phyloP scores from a whole-genome alignment of 1,140 invertebrate genomes.

The Magallana gigas region DNA sequence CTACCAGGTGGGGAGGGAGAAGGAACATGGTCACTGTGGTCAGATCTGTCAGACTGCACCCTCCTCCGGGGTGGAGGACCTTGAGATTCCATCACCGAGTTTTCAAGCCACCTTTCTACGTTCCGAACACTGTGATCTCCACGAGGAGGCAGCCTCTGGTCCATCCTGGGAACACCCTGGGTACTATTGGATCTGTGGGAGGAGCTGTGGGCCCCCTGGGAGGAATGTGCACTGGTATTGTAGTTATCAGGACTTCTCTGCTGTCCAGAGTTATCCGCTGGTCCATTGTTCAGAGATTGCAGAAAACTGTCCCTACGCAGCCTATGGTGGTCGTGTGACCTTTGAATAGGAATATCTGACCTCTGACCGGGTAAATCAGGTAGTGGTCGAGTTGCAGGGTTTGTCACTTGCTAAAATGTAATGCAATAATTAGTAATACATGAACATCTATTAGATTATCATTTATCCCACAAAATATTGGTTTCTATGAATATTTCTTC shows the following conservation, averaged over 20 bases:
- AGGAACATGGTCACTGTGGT: conserved; percentile 51
- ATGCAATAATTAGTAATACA: not conserved
- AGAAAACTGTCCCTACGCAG: conserved; percentile 73
- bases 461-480: too few species aligned
- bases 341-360: conserved; percentile 53
- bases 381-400: conserved; percentile 55
- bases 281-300: conserved; percentile 66
- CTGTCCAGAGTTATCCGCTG: conserved; percentile 33
- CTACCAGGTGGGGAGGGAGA: conserved; percentile 69
- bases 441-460: not conserved
- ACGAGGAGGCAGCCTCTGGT: not conserved
- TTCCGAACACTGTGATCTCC: conserved; percentile 45
- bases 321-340: conserved; percentile 60
- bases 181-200: conserved; percentile 20
- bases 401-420: conserved; percentile 39
- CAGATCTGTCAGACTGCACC: conserved; percentile 27
- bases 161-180: conserved; percentile 27
- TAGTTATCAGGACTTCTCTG: conserved; percentile 41
- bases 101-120: conserved; percentile 61
- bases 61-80: conserved; percentile 42
- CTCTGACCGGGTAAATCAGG: conserved; percentile 59
- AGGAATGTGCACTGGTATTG: conserved; percentile 37
- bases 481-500: too few species aligned
- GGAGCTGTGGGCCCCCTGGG: conserved; percentile 3
- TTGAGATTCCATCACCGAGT: conserved; percentile 51